Base-by-base conservation (phyloP, 2,888 invertebrate species). In the Tortrix viridana region DNA sequence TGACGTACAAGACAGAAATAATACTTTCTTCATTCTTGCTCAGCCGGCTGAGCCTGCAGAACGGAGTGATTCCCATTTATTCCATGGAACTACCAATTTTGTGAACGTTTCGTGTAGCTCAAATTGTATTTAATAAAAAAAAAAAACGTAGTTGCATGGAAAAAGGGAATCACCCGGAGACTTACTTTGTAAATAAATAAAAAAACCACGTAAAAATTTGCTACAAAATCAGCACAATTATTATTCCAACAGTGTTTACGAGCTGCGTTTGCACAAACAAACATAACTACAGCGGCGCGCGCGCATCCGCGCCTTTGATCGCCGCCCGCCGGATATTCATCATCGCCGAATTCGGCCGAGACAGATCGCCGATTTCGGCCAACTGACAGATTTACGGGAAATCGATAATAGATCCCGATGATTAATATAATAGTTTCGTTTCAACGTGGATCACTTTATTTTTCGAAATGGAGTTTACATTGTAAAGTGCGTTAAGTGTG, bases 281-380 rank as follows among this genome's bases (percentile, higher is more conserved):
- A 50, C 50, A 37, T 19, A 43, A 47, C 56, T 44, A 26, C 46
- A 44, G 52, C 12, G 18, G n/a, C n/a, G 47, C 47, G 19, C 52
- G 23, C 46, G 55, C 56, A 44, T 55, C 55, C 61, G 48, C 18
- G 53, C 55, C 61, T 61, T 61, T 61, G 61, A 61, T 61, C 61
- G 56, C 49, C 61, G 61, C 56, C 56, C 61, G 56, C 49, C 61
- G 61, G 56, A 61, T 44, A 50, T 6, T 44, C 50, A 55, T 61
- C 55, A 56, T 61, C 50, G 38, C 61, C 50, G 55, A 61, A 56
- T 23, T 49, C 56, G 19, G 43, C 44, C 50, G 20, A 32, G 55
- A 61, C 37, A 37, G 55, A 56, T 56, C 56, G 50, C 56, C 49
- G 56, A 61, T 55, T 55, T 61, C 61, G 49, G 43, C 41, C 49